These are phyloP conservation scores for Noctilio leporinus DNA, from an alignment of 2,113 vertebrate species.

Conservation along the genomic window DNA sequence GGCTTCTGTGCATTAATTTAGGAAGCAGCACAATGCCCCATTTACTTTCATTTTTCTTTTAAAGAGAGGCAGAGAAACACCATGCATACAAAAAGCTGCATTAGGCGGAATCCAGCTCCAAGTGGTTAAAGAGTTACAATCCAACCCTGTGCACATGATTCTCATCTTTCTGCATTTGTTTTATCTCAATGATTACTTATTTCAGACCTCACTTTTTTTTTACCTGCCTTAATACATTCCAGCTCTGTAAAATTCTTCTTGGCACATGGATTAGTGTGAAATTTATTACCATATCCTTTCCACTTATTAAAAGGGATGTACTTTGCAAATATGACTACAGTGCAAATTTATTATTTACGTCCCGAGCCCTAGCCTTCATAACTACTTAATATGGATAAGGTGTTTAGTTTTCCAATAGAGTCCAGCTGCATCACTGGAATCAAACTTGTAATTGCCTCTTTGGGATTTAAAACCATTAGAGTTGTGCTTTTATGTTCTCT, in stretches of 20 bases:
- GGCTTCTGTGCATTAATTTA: conserved; percentile 67
- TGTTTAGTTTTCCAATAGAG: conserved; percentile 78
- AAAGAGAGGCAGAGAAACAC: conserved; percentile 52
- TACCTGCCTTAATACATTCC: conserved; percentile 52
- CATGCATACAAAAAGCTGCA: conserved; percentile 53
- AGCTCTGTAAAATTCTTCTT: conserved; percentile 60
- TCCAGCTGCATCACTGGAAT: conserved; percentile 81
- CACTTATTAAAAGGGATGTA: conserved; percentile 77
- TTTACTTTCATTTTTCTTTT: conserved; percentile 59
- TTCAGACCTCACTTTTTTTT: conserved; percentile 33
- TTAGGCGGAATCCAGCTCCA: conserved; percentile 7
- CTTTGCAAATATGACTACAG: conserved; percentile 74
- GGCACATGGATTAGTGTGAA: conserved; percentile 69
- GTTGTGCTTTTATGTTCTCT: conserved; percentile 83
- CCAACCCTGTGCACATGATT: background rate
- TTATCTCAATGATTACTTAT: conserved; percentile 64
- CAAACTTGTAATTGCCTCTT: conserved; percentile 83
- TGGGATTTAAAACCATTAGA: conserved; percentile 83
- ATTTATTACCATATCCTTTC: conserved; percentile 74
- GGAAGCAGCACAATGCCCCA: conserved; percentile 46
- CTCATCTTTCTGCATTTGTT: conserved; percentile 52
- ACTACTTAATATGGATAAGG: conserved; percentile 81
- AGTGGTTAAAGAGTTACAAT: conserved; percentile 52
- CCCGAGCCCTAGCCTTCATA: conserved; percentile 69
- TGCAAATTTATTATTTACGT: conserved; percentile 79